Evolutionary conservation across 2,113 vertebrate species (phyloP), one percentile per base, ranked within the genome.

Genomic region (Percopsis transmontana): DNA sequence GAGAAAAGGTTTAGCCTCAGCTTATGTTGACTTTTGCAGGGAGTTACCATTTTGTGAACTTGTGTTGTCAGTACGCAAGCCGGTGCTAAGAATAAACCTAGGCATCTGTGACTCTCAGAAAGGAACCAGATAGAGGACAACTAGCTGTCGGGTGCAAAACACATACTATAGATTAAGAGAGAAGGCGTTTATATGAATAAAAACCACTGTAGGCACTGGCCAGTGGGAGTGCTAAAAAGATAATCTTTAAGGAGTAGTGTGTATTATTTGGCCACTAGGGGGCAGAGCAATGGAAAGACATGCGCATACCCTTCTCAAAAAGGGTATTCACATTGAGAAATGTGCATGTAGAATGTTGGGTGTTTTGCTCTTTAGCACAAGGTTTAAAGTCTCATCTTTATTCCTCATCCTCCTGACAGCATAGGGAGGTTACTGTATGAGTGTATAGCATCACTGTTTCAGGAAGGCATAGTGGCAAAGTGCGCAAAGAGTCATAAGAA

Each of bases 11-110:
- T 15, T 6, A 50, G 55, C 44, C 18, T 38, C 7, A 21, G 53
- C 39, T 41, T 39, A 50, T 12, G 24, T 24, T 21, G 51, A 23
- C 40, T 52, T 39, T 41, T 42, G 38, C 58, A 14, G 42, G 56
- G 47, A 81, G 55, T 72, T 77, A 72, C 76, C 44, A 66, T 79
- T 77, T 73, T 57, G 77, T 64, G 39, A 74, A 71, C 45, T 72
- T 55, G 38, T 57, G 68, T 44, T 80, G 74, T 80, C 65, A 69
- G 57, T 19, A 42, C 61, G 53, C 56, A 59, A 66, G 67, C 39
- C 53, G 72, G 75, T 62, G 44, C 60, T 66, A 58, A 62, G 62
- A 87, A 82, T 77, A 77, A 61, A 76, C 80, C 58, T 19, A 19
- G 33, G 40, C 57, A 54, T 65, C 62, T 58, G 68, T 73, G 60